These are phyloP conservation scores for Drosophila sordidula DNA, from an alignment of 2,888 invertebrate species.

Conservation along the genomic window DNA sequence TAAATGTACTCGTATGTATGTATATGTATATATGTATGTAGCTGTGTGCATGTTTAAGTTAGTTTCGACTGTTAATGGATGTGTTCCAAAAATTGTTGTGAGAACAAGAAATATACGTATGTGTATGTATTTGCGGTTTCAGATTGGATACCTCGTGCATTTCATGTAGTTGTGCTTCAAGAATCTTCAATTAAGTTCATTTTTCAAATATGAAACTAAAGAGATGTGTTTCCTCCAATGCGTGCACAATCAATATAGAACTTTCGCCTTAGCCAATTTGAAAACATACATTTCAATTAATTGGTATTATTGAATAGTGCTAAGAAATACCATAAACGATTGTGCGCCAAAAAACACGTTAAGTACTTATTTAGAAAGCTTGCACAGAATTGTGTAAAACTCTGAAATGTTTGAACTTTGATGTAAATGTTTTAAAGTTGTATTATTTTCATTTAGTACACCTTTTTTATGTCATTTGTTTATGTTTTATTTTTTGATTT, in stretches of 20 bases:
- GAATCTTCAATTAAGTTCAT: slow-evolving; percentile 9
- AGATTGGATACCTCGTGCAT: slow-evolving; percentile 24
- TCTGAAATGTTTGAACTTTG: slow-evolving; percentile 30
- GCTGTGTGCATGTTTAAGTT: slow-evolving; percentile 33
- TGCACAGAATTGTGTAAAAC: slow-evolving; percentile 33
- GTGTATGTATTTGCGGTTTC: slow-evolving; percentile 2
- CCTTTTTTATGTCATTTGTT: slow-evolving; percentile 14
- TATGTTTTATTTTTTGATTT: slow-evolving; percentile 61
- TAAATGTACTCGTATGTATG: slow-evolving; percentile 36
- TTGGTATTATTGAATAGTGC: slow-evolving; percentile 12
- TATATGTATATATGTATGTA: slow-evolving; percentile 27
- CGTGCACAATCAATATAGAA: slow-evolving; percentile 13
- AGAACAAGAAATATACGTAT: slow-evolving; percentile 29
- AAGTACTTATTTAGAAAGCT: slow-evolving; percentile 14
- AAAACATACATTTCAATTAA: not conserved
- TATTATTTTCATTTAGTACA: slow-evolving; percentile 27
- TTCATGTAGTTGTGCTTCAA: slow-evolving; percentile 31
- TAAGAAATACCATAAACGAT: slow-evolving; percentile 11
- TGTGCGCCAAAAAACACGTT: slow-evolving; percentile 19
- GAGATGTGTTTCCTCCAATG: not conserved
- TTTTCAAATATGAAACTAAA: slow-evolving; percentile 11
- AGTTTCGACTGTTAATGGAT: slow-evolving; percentile 27
- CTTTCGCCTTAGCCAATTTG: not conserved
- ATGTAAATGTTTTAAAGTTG: slow-evolving; percentile 40
- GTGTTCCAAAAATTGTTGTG: slow-evolving; percentile 17